phyloP scores from a whole-genome alignment of 2,113 vertebrate genomes.

The Caranx melampygus region DNA sequence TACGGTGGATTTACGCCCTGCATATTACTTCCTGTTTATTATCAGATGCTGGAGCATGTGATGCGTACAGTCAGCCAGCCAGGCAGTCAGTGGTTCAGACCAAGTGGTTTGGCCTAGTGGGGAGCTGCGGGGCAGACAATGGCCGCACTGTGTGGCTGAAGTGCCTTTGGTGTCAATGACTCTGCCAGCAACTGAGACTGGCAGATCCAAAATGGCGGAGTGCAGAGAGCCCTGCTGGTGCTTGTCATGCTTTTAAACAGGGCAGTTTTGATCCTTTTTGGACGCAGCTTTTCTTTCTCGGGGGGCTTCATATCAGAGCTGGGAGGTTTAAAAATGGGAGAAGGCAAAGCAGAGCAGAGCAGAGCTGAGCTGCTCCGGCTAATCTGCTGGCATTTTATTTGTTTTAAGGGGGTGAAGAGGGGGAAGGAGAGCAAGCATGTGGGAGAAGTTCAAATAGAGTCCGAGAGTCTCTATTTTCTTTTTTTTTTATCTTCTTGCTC shows the following conservation, averaged over 20 bases:
- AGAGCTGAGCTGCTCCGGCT: slow-evolving; percentile 24
- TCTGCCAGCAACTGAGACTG: slow-evolving; percentile 77
- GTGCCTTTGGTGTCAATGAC: slow-evolving; percentile 80
- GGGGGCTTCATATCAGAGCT: slow-evolving; percentile 43
- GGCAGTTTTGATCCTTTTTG: slow-evolving; percentile 69
- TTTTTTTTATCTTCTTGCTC: slow-evolving; percentile 31
- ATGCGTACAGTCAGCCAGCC: slow-evolving; percentile 66
- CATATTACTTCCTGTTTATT: slow-evolving; percentile 75
- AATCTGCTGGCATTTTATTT: slow-evolving; percentile 56
- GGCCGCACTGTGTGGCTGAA: slow-evolving; percentile 77
- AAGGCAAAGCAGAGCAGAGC: slow-evolving; percentile 7
- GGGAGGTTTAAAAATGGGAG: neutral
- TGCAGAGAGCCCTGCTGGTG: slow-evolving; percentile 69
- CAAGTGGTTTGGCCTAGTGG: slow-evolving; percentile 79
- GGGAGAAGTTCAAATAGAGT: slow-evolving; percentile 48
- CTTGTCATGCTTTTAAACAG: slow-evolving; percentile 66
- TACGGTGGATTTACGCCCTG: slow-evolving; percentile 49
- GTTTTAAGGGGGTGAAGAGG: slow-evolving; percentile 25
- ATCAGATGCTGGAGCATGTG: slow-evolving; percentile 72
- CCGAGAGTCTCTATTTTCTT: neutral
- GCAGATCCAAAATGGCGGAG: slow-evolving; percentile 82
- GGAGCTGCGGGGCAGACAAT: slow-evolving; percentile 77
- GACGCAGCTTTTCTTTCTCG: slow-evolving; percentile 51
- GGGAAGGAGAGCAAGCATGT: slow-evolving; percentile 23
- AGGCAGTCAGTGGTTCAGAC: slow-evolving; percentile 77